phyloP scores from a whole-genome alignment of 64 coral and sea anemone species.

The Anthopleura sola region DNA sequence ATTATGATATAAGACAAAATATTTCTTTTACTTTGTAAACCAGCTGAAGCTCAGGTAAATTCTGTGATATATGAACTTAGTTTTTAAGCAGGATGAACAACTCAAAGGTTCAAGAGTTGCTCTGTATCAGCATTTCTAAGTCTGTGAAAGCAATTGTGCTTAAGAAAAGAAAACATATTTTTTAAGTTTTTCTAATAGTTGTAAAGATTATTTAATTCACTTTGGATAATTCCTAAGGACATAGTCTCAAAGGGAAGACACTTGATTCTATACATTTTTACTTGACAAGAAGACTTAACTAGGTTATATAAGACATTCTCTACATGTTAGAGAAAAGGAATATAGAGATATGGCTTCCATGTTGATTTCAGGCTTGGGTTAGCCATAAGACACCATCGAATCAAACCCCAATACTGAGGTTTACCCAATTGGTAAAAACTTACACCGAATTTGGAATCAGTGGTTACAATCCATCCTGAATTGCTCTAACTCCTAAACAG shows the following conservation, averaged over 20 bases:
- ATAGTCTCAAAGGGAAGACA: background rate
- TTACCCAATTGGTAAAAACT: slow-evolving; percentile 15
- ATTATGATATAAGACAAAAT: background rate
- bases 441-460: slow-evolving; percentile 4
- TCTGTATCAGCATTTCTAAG: background rate
- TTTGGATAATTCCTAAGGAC: too few species aligned
- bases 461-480: slow-evolving; percentile 10
- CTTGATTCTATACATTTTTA: background rate
- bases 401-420: slow-evolving; percentile 13
- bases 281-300: background rate
- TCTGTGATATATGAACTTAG: background rate
- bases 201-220: background rate
- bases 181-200: background rate
- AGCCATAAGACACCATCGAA: slow-evolving; percentile 13
- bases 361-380: background rate
- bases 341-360: background rate
- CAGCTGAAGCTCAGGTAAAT: background rate
- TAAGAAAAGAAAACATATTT: background rate
- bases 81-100: background rate
- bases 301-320: background rate
- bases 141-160: background rate
- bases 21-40: background rate
- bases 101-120: background rate
- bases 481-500: slow-evolving; percentile 15
- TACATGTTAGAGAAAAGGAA: background rate